phyloP scores from a whole-genome alignment of 2,113 vertebrate genomes.

The Orientallactaga bullata region DNA sequence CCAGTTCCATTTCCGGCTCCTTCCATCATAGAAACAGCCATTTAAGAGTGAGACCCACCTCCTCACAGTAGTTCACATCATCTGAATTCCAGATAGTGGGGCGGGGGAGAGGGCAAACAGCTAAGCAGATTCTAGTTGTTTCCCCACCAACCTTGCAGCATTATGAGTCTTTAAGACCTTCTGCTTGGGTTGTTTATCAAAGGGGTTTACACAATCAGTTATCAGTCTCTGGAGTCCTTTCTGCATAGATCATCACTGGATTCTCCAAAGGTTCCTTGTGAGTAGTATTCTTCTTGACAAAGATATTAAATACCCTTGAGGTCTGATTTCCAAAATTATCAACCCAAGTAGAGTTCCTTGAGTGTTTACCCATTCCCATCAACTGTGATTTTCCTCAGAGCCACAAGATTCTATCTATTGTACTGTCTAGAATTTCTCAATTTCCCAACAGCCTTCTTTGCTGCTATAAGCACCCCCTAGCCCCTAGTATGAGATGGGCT shows the following conservation, averaged over 20 bases:
- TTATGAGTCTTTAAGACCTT: constrained; percentile 32
- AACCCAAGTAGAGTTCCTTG: not conserved
- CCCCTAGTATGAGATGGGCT: not conserved
- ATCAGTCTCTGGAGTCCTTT: not conserved
- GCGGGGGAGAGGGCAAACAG: too few species aligned
- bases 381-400: not conserved
- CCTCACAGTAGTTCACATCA: not conserved
- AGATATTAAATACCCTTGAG: not conserved
- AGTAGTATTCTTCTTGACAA: not conserved
- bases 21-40: not conserved
- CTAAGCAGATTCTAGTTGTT: not conserved
- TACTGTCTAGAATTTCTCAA: not conserved
- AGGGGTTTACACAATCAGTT: not conserved
- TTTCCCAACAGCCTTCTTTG: not conserved
- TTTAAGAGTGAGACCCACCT: not conserved
- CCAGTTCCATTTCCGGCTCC: not conserved
- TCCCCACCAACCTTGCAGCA: not conserved
- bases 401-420: not conserved
- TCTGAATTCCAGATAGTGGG: not conserved
- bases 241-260: not conserved
- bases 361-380: not conserved
- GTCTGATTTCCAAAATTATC: constrained; percentile 38
- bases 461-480: not conserved
- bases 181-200: constrained; percentile 11
- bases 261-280: not conserved